Percentiles rank a stretch among this genome's conserved stretches.
These are phyloP conservation scores for Oligia latruncula DNA, from an alignment of 2,888 invertebrate species.

Conservation along the genomic window DNA sequence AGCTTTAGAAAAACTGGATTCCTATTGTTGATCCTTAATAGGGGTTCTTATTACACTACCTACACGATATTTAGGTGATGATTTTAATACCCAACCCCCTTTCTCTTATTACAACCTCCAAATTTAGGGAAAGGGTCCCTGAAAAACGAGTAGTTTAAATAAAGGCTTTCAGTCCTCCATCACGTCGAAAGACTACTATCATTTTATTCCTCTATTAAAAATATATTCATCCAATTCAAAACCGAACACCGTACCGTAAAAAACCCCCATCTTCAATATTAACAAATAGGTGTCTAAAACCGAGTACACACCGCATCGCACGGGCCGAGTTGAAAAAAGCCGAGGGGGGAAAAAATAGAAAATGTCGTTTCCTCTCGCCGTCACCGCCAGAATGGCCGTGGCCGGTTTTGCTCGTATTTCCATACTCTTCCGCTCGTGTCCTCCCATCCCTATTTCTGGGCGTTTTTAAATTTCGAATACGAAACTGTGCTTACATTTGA, in stretches of 20 bases:
- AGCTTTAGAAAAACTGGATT: not conserved
- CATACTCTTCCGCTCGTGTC: conserved; percentile 80
- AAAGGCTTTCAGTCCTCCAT: not conserved
- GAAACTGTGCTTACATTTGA: conserved; percentile 80
- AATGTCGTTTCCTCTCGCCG: conserved; percentile 86
- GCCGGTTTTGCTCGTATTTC: conserved; percentile 80
- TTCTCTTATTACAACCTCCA: not conserved
- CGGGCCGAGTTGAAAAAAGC: conserved; percentile 59
- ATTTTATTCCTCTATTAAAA: conserved; percentile 28
- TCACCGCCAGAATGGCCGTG: conserved; percentile 86
- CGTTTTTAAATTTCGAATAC: conserved; percentile 77
- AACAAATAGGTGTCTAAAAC: conserved; percentile 67
- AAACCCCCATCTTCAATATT: conserved; percentile 54
- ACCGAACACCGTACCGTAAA: conserved; percentile 19
- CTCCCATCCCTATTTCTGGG: conserved; percentile 77
- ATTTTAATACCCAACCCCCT: too few relatives aligned
- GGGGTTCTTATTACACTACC: not conserved
- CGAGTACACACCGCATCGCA: conserved; percentile 56
- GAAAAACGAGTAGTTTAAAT: not conserved
- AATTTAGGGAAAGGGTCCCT: not conserved
- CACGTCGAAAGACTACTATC: not conserved
- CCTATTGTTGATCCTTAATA: not conserved
- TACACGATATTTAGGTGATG: too few relatives aligned
- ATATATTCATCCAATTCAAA: conserved; percentile 25
- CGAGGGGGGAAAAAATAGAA: conserved; percentile 79